Conservation (phyloP, 2,888 invertebrate genomes). For the Hyposoter dolosus region DNA sequence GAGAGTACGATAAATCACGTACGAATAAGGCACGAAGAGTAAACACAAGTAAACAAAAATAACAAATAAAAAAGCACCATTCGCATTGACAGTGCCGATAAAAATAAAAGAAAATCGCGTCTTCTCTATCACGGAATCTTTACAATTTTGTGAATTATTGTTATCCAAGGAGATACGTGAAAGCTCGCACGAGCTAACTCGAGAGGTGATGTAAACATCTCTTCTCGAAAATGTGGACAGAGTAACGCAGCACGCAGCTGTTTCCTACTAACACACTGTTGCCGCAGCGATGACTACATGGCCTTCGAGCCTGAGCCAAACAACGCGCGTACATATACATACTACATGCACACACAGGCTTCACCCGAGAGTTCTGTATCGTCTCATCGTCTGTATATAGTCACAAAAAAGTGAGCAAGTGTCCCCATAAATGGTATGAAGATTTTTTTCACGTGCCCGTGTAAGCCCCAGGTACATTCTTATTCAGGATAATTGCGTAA, state of each 20-base stretch:
- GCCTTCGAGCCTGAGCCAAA: constrained; percentile 8
- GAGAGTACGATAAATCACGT: constrained; percentile 24
- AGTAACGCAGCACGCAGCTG: constrained; percentile 67
- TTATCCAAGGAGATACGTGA: constrained; percentile 55
- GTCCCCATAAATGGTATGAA: constrained; percentile 2
- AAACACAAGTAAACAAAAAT: constrained; percentile 15
- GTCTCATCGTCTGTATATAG: not conserved
- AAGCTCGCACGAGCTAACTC: constrained; percentile 56
- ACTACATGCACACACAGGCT: not conserved
- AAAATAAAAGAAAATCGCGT: constrained; percentile 23
- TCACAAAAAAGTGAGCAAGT: not conserved
- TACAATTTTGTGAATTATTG: constrained; percentile 63
- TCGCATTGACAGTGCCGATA: constrained; percentile 4
- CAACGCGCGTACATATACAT: not conserved
- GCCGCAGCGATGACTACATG: constrained; percentile 10
- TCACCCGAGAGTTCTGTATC: not conserved
- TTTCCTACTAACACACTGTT: constrained; percentile 56
- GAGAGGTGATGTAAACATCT: constrained; percentile 66
- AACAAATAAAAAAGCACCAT: constrained; percentile 33
- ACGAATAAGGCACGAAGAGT: constrained; percentile 21
- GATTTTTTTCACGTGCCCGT: not conserved
- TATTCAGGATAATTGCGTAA: not conserved
- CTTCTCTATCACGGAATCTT: constrained; percentile 62
- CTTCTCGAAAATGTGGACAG: constrained; percentile 51
- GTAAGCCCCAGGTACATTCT: not conserved